A percentile compares a stretch with the other conserved stretches of the same genome.
Conservation (phyloP, 2,113 vertebrate genomes). For the Puffinus mauretanicus region DNA sequence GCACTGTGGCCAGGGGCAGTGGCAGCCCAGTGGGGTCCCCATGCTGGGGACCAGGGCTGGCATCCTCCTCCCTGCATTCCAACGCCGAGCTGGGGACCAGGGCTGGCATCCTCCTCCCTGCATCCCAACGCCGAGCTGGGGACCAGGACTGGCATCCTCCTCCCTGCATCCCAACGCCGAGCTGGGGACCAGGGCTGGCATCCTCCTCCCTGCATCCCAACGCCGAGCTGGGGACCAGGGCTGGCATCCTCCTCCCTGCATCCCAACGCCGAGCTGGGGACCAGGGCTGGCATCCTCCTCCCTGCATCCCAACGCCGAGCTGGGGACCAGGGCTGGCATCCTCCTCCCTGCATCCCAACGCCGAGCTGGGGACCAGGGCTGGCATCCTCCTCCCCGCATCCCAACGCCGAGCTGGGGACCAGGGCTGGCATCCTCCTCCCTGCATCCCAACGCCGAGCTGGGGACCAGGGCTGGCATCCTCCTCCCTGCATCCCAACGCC, state of each 20-base stretch:
- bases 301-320: too few species aligned
- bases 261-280: background rate
- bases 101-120: background rate
- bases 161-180: too few species aligned
- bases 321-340: background rate
- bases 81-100: too few species aligned
- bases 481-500: too few species aligned
- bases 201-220: background rate
- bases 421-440: background rate
- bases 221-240: too few species aligned
- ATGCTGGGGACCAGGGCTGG: background rate
- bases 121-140: too few species aligned
- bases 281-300: background rate
- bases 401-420: too few species aligned
- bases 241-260: background rate
- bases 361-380: background rate
- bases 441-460: background rate
- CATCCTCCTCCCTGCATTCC: background rate
- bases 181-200: background rate
- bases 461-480: background rate
- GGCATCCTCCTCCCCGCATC: background rate
- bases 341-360: background rate
- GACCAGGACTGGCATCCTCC: background rate
- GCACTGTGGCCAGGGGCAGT: fast-evolving
- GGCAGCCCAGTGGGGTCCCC: background rate